Base-by-base conservation (phyloP, 2,113 vertebrate species). In the Solea senegalensis region DNA sequence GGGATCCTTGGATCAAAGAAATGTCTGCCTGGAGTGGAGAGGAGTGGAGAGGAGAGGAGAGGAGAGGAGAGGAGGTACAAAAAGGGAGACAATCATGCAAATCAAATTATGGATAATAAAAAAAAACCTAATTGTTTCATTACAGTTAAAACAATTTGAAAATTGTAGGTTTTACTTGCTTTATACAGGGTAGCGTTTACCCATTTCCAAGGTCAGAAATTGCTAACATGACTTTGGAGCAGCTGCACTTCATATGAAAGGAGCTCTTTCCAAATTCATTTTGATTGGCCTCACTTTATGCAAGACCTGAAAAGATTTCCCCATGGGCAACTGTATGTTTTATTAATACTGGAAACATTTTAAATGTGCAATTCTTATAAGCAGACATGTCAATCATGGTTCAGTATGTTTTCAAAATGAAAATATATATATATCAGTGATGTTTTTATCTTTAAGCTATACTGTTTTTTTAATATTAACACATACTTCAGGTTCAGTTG, bases 1-100 rank as follows among this genome's bases (percentile, higher is more conserved):
- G 81, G 80, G 87, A 85, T 83, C 80, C 72, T 53, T 46, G 84
- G 87, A 87, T 90, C 86, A 92, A 90, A 90, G 82, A 82, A 69
- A 79, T 61, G 84, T 84, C 86, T 82, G 81, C 75, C 73, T 65
- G 82, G 54, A 57, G 56, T 41, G 57, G 53, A 34, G 69, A 40
- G 65, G 40, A 28, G n/a, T 44, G 26, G 52, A 46, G 27, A 7
- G 50, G 52, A 65, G 61, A 55, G 60, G 44, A 28, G 69, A 27
- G 46, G 13, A 40, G 8, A 52, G 14, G 9, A 39, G n/a, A 51
- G 28, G 10, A 86, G 49, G 65, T 40, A 77, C 52, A 76, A 49
- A 56, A 46, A 41, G n/a, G 65, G 53, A 51, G 68, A 79, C 50
- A 61, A 28, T 28, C 54, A 72, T 70, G 43, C 16, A 50, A 73